These are phyloP conservation scores for Gonioctena quinquepunctata DNA, from an alignment of 1,140 invertebrate species.

Conservation along the genomic window DNA sequence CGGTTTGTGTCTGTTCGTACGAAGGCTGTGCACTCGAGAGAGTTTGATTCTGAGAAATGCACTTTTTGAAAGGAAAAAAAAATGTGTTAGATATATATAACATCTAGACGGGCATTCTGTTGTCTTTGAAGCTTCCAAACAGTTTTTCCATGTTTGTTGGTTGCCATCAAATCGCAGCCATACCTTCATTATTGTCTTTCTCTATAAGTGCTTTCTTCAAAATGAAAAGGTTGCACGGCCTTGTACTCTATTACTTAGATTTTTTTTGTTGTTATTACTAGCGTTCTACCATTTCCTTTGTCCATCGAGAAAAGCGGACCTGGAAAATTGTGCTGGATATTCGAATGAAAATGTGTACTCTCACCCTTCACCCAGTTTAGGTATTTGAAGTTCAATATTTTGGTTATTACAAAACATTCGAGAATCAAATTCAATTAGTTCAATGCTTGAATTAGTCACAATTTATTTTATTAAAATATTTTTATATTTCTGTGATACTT, in stretches of 20 bases:
- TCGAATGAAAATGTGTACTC: not conserved
- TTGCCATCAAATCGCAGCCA: too few species aligned
- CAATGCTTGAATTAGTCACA: conserved; percentile 33
- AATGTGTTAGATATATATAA: too few species aligned
- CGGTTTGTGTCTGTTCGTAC: too few species aligned
- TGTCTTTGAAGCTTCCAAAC: too few species aligned
- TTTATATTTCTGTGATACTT: conserved; percentile 51
- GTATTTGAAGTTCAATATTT: too few species aligned
- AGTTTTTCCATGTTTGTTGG: too few species aligned
- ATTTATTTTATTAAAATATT: conserved; percentile 36
- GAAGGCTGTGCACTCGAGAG: too few species aligned
- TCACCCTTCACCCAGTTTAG: not conserved
- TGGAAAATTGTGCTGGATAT: not conserved
- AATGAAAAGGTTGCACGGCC: not conserved
- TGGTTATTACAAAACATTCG: not conserved
- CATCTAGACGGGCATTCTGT: too few species aligned
- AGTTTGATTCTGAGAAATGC: too few species aligned
- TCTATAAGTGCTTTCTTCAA: too few species aligned
- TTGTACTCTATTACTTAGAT: not conserved
- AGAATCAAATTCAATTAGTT: conserved; percentile 3
- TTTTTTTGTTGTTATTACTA: not conserved
- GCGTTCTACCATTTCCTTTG: not conserved
- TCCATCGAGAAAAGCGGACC: not conserved
- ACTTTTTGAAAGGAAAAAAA: too few species aligned
- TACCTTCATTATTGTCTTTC: too few species aligned